Conservation (phyloP, 2,797 vertebrate species). For the Sphaeramia orbicularis region DNA sequence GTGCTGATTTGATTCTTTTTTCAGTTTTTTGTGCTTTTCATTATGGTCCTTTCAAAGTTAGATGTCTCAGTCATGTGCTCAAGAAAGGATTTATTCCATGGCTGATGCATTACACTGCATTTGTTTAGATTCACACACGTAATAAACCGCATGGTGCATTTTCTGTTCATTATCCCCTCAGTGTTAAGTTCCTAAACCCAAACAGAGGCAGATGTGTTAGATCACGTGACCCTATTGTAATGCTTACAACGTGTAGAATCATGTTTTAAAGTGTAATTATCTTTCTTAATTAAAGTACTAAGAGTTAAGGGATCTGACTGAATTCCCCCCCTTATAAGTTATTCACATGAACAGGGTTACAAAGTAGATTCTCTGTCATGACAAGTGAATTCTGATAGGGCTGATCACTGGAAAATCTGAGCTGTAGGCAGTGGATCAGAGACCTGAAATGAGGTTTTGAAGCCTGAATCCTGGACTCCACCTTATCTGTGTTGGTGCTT, state of each 20-base stretch:
- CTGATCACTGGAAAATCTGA: neutral
- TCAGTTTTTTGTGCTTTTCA: no score
- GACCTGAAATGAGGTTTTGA: neutral
- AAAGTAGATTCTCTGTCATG: neutral
- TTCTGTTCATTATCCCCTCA: neutral
- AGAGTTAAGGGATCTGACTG: neutral
- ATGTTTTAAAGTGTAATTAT: neutral
- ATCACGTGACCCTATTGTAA: neutral
- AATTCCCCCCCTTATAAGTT: neutral
- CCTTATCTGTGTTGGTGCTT: neutral
- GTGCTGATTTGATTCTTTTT: no score
- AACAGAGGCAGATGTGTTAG: no score
- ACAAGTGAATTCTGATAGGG: neutral
- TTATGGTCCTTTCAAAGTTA: no score
- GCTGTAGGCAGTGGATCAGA: neutral
- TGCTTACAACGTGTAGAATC: neutral
- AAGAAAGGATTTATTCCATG: no score
- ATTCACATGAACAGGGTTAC: neutral
- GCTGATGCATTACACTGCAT: no score
- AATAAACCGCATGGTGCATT: neutral
- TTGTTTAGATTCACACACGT: no score
- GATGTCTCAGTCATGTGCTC: no score
- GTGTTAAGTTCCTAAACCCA: no score
- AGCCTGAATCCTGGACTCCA: neutral
- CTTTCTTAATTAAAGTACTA: neutral